Evolutionary conservation across 2,888 invertebrate species (phyloP).

Genomic region (Melieria omissa): DNA sequence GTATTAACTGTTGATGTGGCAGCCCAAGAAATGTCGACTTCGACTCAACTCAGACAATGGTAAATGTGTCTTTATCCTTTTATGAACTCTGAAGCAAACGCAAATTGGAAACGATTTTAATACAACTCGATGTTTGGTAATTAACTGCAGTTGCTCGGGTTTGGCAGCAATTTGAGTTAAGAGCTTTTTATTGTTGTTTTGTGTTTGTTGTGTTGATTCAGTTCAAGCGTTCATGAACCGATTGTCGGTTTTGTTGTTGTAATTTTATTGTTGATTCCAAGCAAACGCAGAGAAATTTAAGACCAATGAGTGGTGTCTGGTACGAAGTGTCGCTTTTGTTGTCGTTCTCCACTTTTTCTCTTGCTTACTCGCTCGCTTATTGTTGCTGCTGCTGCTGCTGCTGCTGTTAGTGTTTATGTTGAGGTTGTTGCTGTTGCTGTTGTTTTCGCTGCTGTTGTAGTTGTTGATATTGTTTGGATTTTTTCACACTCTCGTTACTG

Average conservation of each 20-base stretch:
- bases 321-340: conserved; percentile 34
- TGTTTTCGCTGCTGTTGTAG: conserved; percentile 17
- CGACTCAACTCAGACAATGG: no score
- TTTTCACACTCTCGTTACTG: conserved; percentile 12
- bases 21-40: no score
- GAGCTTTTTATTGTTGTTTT: conserved; percentile 18
- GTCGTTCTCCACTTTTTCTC: conserved; percentile 13
- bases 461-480: conserved; percentile 9
- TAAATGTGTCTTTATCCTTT: no score
- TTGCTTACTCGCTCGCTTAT: conserved; percentile 10
- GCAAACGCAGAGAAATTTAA: conserved; percentile 18
- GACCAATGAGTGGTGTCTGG: conserved; percentile 40
- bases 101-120: no score
- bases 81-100: no score
- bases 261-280: conserved; percentile 24
- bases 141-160: background rate
- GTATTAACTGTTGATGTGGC: no score
- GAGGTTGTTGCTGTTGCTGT: conserved; percentile 14
- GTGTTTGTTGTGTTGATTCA: conserved; percentile 20
- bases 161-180: conserved; percentile 5
- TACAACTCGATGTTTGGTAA: no score
- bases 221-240: conserved; percentile 30
- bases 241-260: conserved; percentile 32
- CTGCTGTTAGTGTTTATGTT: conserved; percentile 6
- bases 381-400: conserved; percentile 19